phyloP scores from a whole-genome alignment of 1,140 invertebrate genomes.

The Neuroterus valhalla region DNA sequence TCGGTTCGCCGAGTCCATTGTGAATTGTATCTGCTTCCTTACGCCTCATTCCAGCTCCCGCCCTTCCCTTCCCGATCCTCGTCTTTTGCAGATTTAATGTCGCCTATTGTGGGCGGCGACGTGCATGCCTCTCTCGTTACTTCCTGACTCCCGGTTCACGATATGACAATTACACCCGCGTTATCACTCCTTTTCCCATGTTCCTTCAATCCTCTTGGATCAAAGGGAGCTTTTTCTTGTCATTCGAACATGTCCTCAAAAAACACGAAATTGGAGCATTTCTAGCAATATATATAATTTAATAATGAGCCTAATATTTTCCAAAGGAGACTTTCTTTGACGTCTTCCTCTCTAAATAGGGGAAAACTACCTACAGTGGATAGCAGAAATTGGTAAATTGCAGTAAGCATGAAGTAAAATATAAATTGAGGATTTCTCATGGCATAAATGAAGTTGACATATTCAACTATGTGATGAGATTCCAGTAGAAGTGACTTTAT shows the following conservation, averaged over 20 bases:
- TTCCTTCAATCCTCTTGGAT: slow-evolving; percentile 12
- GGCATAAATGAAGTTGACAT: too few species aligned
- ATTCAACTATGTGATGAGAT: too few species aligned
- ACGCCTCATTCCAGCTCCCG: slow-evolving; percentile 62
- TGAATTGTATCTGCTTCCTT: slow-evolving; percentile 73
- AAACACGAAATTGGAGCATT: background rate
- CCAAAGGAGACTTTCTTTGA: too few species aligned
- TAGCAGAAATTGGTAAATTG: too few species aligned
- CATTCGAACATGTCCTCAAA: background rate
- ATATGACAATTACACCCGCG: slow-evolving; percentile 70
- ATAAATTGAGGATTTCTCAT: too few species aligned
- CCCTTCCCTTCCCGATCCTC: slow-evolving; percentile 50
- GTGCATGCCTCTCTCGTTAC: slow-evolving; percentile 64
- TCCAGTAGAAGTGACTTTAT: too few species aligned
- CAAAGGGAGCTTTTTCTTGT: slow-evolving; percentile 45
- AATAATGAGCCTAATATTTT: too few species aligned
- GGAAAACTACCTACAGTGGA: too few species aligned
- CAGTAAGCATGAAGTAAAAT: too few species aligned
- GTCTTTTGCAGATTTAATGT: slow-evolving; percentile 71
- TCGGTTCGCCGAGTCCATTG: slow-evolving; percentile 73
- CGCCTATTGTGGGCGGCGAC: slow-evolving; percentile 67
- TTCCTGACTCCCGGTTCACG: slow-evolving; percentile 54
- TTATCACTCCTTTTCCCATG: slow-evolving; percentile 50
- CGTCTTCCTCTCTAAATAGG: too few species aligned
- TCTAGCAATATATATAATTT: background rate